A percentile compares a stretch with the other conserved stretches of the same genome.
Conservation (phyloP, 2,113 vertebrate species). For the Clupea harengus region DNA sequence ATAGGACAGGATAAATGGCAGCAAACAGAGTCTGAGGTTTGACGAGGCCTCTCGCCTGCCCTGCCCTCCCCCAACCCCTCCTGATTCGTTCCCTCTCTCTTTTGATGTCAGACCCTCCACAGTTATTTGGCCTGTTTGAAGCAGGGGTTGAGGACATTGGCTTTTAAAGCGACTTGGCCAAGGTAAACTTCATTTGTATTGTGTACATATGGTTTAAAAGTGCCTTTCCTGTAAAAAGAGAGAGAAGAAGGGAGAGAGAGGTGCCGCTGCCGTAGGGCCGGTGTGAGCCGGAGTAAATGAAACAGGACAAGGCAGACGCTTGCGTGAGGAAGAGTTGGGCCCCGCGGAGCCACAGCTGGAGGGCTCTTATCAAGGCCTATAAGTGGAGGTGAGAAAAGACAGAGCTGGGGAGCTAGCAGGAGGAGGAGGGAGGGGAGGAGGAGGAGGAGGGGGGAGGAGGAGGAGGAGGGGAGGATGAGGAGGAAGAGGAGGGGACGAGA, state of each 20-base stretch:
- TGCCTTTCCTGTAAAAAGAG: conserved; percentile 50
- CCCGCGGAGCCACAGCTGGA: conserved; percentile 50
- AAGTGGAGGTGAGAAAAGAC: conserved; percentile 59
- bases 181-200: conserved; percentile 57
- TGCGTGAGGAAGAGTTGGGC: conserved; percentile 46
- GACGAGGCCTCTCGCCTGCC: conserved; percentile 27
- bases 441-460: background rate
- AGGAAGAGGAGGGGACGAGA: background rate
- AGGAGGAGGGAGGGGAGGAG: conserved; percentile 28
- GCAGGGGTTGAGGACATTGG: conserved; percentile 43
- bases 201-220: conserved; percentile 55
- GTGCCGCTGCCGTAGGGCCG: conserved; percentile 41
- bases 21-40: conserved; percentile 33
- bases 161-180: conserved; percentile 51
- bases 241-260: background rate
- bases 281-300: conserved; percentile 34
- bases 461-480: background rate
- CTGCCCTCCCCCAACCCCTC: background rate
- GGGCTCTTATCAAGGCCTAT: conserved; percentile 50
- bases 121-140: conserved; percentile 49
- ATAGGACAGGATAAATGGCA: conserved; percentile 27
- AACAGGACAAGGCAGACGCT: conserved; percentile 23
- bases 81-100: conserved; percentile 40
- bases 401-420: conserved; percentile 42
- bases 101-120: conserved; percentile 53